Evolutionary conservation across 2,113 vertebrate genomes (phyloP).

Genomic region (Psilopogon haemacephalus): DNA sequence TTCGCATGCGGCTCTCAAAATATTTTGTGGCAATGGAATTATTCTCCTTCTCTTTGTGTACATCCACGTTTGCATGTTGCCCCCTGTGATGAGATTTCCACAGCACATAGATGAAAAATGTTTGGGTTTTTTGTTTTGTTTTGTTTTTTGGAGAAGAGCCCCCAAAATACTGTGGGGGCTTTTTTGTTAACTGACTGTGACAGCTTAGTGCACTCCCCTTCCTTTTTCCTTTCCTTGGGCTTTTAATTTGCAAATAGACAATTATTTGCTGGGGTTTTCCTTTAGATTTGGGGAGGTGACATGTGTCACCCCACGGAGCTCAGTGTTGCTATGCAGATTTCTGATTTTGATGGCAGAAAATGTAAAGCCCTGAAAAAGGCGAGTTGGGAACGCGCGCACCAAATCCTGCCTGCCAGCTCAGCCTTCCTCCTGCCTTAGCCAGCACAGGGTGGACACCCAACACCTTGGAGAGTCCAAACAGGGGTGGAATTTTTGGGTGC

Average conservation of each 20-base stretch:
- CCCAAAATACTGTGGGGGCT: background rate
- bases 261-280: background rate
- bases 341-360: constrained; percentile 12
- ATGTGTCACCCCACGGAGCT: background rate
- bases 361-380: background rate
- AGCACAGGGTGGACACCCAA: accelerated
- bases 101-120: background rate
- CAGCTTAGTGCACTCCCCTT: background rate
- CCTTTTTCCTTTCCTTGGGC: background rate
- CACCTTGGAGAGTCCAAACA: accelerated
- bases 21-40: background rate
- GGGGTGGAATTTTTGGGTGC: background rate
- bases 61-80: background rate
- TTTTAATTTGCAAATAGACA: background rate
- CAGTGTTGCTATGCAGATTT: constrained; percentile 37
- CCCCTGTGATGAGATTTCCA: background rate
- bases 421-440: background rate
- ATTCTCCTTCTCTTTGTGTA: background rate
- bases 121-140: background rate
- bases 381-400: background rate
- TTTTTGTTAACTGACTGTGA: background rate
- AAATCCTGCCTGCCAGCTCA: background rate
- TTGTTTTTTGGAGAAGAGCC: background rate
- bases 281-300: background rate
- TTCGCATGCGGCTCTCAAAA: background rate